These are phyloP conservation scores for Cryptus viduatorius DNA, from an alignment of 2,888 invertebrate genomes.

Conservation along the genomic window DNA sequence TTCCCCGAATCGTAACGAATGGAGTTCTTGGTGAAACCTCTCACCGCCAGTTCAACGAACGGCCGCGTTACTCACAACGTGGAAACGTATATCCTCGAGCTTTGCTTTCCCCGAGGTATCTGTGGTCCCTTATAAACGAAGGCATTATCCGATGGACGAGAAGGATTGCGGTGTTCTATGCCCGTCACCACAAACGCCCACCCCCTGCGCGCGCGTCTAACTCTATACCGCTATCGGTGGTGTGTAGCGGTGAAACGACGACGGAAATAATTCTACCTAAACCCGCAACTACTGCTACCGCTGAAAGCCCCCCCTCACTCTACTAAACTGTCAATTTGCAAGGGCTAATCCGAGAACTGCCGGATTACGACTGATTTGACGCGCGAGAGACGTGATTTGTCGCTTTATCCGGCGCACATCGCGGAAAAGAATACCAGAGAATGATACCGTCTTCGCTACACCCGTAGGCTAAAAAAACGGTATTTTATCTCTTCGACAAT, in stretches of 20 bases:
- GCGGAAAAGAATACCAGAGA: no score
- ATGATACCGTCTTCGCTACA: no score
- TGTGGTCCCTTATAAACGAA: conserved; percentile 17
- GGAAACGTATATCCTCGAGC: conserved; percentile 49
- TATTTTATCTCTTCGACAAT: no score
- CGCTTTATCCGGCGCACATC: not conserved
- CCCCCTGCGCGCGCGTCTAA: not conserved
- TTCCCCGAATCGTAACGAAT: conserved; percentile 6
- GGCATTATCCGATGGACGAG: conserved; percentile 52
- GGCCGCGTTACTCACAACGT: conserved; percentile 47
- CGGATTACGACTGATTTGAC: conserved; percentile 49
- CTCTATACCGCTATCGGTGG: not conserved
- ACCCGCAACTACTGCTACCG: conserved; percentile 29
- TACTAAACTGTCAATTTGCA: conserved; percentile 44
- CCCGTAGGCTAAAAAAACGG: no score
- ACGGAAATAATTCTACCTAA: not conserved
- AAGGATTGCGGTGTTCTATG: conserved; percentile 48
- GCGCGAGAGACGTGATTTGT: conserved; percentile 33
- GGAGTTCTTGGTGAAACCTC: not conserved
- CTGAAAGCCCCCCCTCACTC: conserved; percentile 37
- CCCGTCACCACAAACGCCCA: conserved; percentile 36
- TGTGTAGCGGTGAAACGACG: not conserved
- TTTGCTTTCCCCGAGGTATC: conserved; percentile 31
- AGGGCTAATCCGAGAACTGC: conserved; percentile 45
- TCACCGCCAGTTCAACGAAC: not conserved